Percentiles rank a stretch among this genome's conserved stretches.
These are phyloP conservation scores for Ceryle rudis DNA, from an alignment of 2,797 vertebrate genomes.

Conservation along the genomic window DNA sequence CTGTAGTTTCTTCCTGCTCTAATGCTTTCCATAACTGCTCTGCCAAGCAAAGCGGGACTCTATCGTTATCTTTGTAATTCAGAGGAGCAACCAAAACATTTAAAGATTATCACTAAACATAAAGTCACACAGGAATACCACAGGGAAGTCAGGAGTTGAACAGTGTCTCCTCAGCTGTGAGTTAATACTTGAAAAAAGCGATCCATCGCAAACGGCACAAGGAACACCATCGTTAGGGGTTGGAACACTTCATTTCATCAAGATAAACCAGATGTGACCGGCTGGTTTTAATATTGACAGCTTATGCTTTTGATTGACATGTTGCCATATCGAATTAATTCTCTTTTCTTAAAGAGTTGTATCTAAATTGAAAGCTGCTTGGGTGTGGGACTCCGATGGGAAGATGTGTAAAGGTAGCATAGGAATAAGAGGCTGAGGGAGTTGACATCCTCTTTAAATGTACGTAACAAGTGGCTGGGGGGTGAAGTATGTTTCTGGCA, in stretches of 20 bases:
- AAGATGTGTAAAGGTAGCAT: background rate
- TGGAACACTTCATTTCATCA: background rate
- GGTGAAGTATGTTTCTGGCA: background rate
- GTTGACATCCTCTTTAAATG: background rate
- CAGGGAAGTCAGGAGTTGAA: background rate
- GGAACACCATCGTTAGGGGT: background rate
- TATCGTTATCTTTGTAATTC: background rate
- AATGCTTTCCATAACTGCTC: background rate
- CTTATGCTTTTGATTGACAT: background rate
- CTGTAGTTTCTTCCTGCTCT: background rate
- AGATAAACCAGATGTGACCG: background rate
- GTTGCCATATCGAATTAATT: background rate
- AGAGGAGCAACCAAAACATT: conserved; percentile 3
- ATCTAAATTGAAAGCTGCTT: background rate
- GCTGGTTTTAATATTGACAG: background rate
- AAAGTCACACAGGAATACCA: background rate
- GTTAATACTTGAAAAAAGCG: background rate
- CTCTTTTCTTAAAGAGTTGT: background rate
- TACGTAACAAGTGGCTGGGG: background rate
- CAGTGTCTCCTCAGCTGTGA: background rate
- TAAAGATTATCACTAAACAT: background rate
- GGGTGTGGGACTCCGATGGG: background rate
- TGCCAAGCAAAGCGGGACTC: background rate
- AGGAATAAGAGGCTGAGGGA: background rate
- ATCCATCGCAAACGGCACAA: background rate